Base-by-base conservation (phyloP, 2,888 invertebrate genomes). In the Conops quadrifasciatus region DNA sequence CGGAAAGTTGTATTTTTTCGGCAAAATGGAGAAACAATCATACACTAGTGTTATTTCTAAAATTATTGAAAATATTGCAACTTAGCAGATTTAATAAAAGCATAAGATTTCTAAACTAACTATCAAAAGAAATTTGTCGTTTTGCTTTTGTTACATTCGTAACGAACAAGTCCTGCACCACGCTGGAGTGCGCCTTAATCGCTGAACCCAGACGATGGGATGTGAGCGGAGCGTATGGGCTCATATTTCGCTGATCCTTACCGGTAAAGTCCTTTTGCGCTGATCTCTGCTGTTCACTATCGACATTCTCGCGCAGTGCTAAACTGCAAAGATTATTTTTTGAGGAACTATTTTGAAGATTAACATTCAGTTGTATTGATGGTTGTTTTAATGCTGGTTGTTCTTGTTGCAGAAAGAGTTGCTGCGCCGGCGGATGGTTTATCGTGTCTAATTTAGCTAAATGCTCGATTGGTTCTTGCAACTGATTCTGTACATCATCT, bases 61-160 rank as follows among this genome's bases (percentile, higher is more conserved):
- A 49, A 49, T 45, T 4, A 49, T 11, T 51, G 66, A 66, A 66
- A 66, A 66, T 56, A 66, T 56, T 66, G 56, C 56, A 56, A 7
- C 7, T 28, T 30, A 56, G 36, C 21, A 36, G 19, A 66, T 15
- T 19, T 30, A 66, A 56, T 15, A 4, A 30, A 65, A 30, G 19
- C 28, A 59, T 2, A 63, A 63, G 5, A 2, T 28, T 65, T 51
- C n/a, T 51, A 51, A 64, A 36, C 80, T 79, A 84, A 67, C 88
- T 88, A 81, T 90, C 90, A 79, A 90, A 90, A 78, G 88, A 88
- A 78, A 90, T 90, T 80, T 90, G 90, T 45, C 90, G 84, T 19
- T 89, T 85, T 1, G 88, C 90, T 77, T 88, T 87, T 81, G 88
- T 87, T 45, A 81, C 76, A 16, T 65, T 71, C 28, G 26, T 13